Percentiles rank a stretch among this genome's conserved stretches.
phyloP scores from a whole-genome alignment of 2,113 vertebrate genomes.

The Capreolus pygargus region DNA sequence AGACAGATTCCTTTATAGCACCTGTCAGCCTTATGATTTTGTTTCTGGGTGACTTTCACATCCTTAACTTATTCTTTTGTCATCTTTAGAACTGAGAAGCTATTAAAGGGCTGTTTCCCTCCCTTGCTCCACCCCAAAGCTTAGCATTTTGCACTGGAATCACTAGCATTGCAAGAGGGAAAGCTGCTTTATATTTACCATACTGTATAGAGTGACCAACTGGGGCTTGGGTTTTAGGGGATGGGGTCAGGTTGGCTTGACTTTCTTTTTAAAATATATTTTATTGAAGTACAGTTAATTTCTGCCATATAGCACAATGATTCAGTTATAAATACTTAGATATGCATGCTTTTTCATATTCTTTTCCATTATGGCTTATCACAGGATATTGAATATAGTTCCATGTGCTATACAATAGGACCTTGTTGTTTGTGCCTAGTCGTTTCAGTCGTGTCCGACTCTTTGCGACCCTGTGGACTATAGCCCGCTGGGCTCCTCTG shows the following conservation, averaged over 20 bases:
- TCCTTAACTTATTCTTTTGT: background rate
- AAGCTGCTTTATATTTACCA: background rate
- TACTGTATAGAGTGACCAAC: background rate
- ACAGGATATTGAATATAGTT: background rate
- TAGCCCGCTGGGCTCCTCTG: background rate
- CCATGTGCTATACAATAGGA: background rate
- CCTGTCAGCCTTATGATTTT: background rate
- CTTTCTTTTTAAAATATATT: background rate
- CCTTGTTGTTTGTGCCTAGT: background rate
- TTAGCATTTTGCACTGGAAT: background rate
- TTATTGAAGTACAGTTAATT: background rate
- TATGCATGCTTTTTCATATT: background rate
- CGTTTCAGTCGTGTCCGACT: background rate
- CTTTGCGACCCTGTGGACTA: background rate
- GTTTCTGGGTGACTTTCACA: background rate
- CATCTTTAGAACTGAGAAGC: background rate
- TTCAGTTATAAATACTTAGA: background rate
- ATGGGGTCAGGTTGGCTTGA: background rate
- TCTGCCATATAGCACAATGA: background rate
- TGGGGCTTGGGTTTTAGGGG: background rate
- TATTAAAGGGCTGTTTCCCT: background rate
- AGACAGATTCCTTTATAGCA: background rate
- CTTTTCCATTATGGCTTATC: background rate
- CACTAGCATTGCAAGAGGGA: background rate
- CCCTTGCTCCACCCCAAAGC: background rate